Evolutionary conservation across 1,140 invertebrate species (phyloP).

Genomic region (Theocolax elegans): DNA sequence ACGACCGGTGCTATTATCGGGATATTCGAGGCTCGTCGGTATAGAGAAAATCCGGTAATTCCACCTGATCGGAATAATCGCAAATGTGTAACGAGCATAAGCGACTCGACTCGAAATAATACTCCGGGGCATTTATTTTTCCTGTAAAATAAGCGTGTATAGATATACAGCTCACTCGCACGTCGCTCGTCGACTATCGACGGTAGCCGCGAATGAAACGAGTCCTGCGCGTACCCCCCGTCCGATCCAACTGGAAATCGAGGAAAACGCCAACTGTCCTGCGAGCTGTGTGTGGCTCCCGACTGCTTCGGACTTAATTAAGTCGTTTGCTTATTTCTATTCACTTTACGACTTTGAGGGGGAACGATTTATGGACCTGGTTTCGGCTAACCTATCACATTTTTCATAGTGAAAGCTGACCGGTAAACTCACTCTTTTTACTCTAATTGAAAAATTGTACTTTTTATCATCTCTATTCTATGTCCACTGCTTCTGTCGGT

Average conservation of each 20-base stretch:
- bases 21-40: slow-evolving; percentile 55
- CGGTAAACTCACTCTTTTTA: not conserved
- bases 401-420: slow-evolving; percentile 6
- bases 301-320: slow-evolving; percentile 6
- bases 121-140: slow-evolving; percentile 12
- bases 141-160: slow-evolving; percentile 25
- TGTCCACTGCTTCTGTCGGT: too few species aligned
- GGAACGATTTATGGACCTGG: not conserved
- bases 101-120: not conserved
- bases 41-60: slow-evolving; percentile 38
- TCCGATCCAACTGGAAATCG: slow-evolving; percentile 20
- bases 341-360: not conserved
- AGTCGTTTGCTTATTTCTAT: slow-evolving; percentile 3
- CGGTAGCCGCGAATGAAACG: not conserved
- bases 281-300: not conserved
- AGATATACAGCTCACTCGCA: too few species aligned
- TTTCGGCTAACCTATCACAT: not conserved
- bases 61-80: slow-evolving; percentile 15
- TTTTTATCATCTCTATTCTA: too few species aligned
- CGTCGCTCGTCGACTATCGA: not conserved
- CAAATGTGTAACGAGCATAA: slow-evolving; percentile 24
- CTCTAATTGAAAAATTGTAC: not conserved
- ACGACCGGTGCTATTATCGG: slow-evolving; percentile 56
- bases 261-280: slow-evolving; percentile 2
- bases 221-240: not conserved